Evolutionary conservation across 2,797 vertebrate genomes (phyloP), one percentile per base, ranked within the genome.

Genomic region (Xiphorhynchus erythropygius): DNA sequence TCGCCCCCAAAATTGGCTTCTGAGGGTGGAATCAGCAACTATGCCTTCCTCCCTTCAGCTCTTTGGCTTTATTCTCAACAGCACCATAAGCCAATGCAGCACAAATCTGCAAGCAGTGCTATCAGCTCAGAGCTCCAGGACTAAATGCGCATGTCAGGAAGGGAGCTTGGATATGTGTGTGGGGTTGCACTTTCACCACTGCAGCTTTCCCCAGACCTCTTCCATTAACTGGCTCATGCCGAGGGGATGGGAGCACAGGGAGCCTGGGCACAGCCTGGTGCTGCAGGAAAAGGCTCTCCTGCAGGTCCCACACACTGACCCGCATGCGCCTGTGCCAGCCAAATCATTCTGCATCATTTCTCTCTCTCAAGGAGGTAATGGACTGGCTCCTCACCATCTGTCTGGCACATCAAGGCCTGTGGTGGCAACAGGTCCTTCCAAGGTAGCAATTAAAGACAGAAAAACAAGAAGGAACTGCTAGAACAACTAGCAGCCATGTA

Each of bases 341-440:
- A 86, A 90, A 94, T 94, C 93, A 89, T 97, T 94, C 94, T 88
- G 94, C 94, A 88, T 76, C 79, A 95, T 96, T 97, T 95, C 92
- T 90, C 71, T 86, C 91, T 88, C 67, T 0, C 0, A 9, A 86
- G 92, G 89, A 95, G 92, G 89, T 91, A 95, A 95, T 91, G 94
- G 87, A 56, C 91, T 92, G 80, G 80, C 87, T 94, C 77, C 76
- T 91, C 79, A 94, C 96, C 91, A 96, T 95, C 96, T 95, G 94
- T 44, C 93, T 88, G 84, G 91, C 76, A 86, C 35, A 57, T 82
- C 73, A 88, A 93, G 55, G 83, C 80, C 70, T 88, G 76, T 70
- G 76, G n/a, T 71, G 74, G 91, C 91, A 91, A 92, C 85, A 96
- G 80, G 94, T 91, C 52, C 33, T 95, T 92, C 87, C 82, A 75